Conservation (phyloP, 2,113 vertebrate species). For the Serinus canaria region DNA sequence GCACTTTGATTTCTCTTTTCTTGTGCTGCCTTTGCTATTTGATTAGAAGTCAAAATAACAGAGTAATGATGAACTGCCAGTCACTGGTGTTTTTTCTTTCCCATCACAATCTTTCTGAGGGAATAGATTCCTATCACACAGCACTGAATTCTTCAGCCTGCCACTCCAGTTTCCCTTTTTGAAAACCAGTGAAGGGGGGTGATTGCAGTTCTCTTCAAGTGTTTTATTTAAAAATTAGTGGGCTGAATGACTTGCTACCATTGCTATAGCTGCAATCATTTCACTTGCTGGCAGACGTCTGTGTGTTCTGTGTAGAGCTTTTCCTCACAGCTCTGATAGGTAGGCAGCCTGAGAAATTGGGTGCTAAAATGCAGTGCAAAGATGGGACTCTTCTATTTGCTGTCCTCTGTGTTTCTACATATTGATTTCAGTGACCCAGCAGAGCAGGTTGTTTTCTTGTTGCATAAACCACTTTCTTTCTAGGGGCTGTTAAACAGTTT, state of each 20-base stretch:
- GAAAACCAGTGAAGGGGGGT: neutral
- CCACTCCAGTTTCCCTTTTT: neutral
- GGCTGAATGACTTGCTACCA: neutral
- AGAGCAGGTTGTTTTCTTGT: neutral
- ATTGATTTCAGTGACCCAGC: neutral
- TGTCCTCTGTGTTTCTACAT: neutral
- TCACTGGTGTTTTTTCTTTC: neutral
- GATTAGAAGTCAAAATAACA: constrained; percentile 18
- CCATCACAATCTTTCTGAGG: neutral
- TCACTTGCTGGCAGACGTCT: neutral
- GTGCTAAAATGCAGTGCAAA: neutral
- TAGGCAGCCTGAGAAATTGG: neutral
- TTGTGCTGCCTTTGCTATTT: neutral
- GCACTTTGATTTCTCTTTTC: neutral
- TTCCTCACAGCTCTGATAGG: neutral
- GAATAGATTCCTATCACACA: neutral
- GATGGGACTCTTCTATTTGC: neutral
- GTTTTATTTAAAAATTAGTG: constrained; percentile 17
- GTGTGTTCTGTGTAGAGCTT: neutral
- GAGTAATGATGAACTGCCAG: neutral
- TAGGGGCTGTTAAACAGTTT: neutral
- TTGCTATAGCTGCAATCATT: neutral
- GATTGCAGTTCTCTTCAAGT: neutral
- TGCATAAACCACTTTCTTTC: neutral
- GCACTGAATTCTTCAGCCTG: neutral